Evolutionary conservation across 2,888 invertebrate genomes (phyloP), one percentile per base, ranked within the genome.

Genomic region (Chrysolina oricalcia): DNA sequence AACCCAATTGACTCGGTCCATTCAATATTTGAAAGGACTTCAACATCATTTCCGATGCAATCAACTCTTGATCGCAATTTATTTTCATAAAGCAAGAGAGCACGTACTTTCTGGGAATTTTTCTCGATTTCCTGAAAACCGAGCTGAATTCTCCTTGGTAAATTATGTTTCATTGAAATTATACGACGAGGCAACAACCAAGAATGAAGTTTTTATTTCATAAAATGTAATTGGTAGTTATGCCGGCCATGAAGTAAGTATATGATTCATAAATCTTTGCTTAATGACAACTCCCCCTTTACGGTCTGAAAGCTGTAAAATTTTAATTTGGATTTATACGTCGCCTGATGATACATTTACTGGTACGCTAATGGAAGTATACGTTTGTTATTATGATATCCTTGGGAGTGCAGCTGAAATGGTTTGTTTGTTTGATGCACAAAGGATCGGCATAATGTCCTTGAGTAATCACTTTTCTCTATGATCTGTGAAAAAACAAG

Each of bases 1-100:
- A 27, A n/a, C 23, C 27, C 59, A 59, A 66, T 43, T 48, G 56
- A 40, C 41, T 56, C 50, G 15, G 67, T 50, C 68, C 46, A 50
- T 67, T 73, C 73, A 68, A 62, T 50, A 64, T 73, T 73, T 73
- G 73, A 68, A 63, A 48, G 59, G 68, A 50, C 67, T 73, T 50
- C 68, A 63, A 11, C 68, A 53, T 73, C 73, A 73, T 73, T 73
- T 73, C 73, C 68, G 73, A 62, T 63, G 50, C 68, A 73, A 73
- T 73, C 68, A 73, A 23, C 27, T 63, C 41, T 59, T 64, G 68
- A 73, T 73, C 59, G 50, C 35, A 21, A 67, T 48, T 53, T 56
- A 62, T 41, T 72, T 72, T 66, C 56, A 53, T 21, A 48, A 8
- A 65, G 40, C 53, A 56, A 66, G 41, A 63, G 56, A 64, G 23